Percentiles rank a stretch among this genome's conserved stretches.
phyloP scores from a whole-genome alignment of 2,888 invertebrate species.

The Metalampra italica region DNA sequence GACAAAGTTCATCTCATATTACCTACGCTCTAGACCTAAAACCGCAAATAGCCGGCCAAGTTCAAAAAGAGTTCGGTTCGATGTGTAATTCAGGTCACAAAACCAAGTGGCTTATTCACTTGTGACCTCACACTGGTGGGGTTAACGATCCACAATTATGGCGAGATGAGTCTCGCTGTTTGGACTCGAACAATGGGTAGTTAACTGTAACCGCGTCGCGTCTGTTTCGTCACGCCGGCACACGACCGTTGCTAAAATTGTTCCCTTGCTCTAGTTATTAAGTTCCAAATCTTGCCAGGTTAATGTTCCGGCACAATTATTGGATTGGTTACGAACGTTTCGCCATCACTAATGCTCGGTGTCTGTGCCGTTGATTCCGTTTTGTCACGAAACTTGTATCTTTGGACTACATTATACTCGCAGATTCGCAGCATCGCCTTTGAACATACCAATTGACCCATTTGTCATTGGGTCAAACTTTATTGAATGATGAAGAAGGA shows the following conservation, averaged over 20 bases:
- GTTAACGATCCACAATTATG: slow-evolving; percentile 52
- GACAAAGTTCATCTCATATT: slow-evolving; percentile 8
- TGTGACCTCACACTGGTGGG: slow-evolving; percentile 31
- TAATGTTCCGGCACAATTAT: slow-evolving; percentile 37
- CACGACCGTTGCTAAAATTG: slow-evolving; percentile 24
- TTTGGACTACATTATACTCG: not conserved
- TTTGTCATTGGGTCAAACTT: too few relatives aligned
- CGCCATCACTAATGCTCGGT: slow-evolving; percentile 25
- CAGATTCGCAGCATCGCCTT: too few relatives aligned
- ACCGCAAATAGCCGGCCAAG: too few relatives aligned
- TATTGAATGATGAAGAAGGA: too few relatives aligned
- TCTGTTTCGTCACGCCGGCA: slow-evolving; percentile 34
- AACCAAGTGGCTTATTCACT: slow-evolving; percentile 22
- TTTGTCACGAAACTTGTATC: slow-evolving; percentile 1
- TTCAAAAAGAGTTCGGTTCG: not conserved
- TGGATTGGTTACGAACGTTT: slow-evolving; percentile 36
- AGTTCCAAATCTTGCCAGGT: slow-evolving; percentile 18
- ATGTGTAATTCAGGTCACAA: slow-evolving; percentile 31
- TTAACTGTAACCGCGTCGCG: slow-evolving; percentile 37
- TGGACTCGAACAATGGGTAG: slow-evolving; percentile 43
- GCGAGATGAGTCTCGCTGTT: slow-evolving; percentile 37
- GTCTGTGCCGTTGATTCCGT: slow-evolving; percentile 24
- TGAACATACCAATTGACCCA: too few relatives aligned
- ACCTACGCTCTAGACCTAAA: too few relatives aligned
- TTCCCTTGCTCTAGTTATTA: slow-evolving; percentile 28